Percentiles rank a stretch among this genome's conserved stretches.
Conservation (phyloP, 2,888 invertebrate genomes). For the Apodemia mormo region DNA sequence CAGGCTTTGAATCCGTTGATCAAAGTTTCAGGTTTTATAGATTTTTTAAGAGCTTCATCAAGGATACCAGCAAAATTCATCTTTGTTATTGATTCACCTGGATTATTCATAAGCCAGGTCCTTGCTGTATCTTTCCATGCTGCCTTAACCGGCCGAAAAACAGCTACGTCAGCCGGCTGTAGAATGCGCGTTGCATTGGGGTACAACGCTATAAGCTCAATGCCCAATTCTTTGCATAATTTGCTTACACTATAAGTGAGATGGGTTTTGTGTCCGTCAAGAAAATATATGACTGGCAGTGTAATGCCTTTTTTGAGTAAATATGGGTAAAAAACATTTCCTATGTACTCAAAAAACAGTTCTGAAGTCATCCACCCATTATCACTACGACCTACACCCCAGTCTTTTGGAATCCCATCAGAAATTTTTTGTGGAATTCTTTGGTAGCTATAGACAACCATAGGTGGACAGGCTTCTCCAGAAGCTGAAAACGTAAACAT, state of each 20-base stretch:
- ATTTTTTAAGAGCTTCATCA: not conserved
- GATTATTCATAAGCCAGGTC: not conserved
- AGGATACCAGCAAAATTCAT: not conserved
- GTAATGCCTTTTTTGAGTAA: too few relatives aligned
- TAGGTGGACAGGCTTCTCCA: conserved; percentile 38
- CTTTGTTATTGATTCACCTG: too few relatives aligned
- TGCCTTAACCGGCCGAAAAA: not conserved
- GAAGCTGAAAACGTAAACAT: conserved; percentile 43
- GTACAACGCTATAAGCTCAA: not conserved
- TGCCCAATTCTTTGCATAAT: not conserved
- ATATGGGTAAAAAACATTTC: conserved; percentile 26
- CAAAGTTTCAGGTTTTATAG: conserved; percentile 8
- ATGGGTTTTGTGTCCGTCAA: conserved; percentile 22
- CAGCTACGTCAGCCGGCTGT: conserved; percentile 15
- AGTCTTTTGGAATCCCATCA: conserved; percentile 37
- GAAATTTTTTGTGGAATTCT: not conserved
- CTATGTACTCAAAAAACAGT: conserved; percentile 36
- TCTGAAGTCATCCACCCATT: conserved; percentile 31
- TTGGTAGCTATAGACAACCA: conserved; percentile 35
- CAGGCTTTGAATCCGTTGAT: not conserved
- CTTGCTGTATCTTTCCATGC: not conserved
- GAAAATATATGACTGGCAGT: too few relatives aligned
- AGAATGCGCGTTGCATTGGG: conserved; percentile 31
- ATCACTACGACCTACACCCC: conserved; percentile 44
- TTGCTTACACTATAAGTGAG: conserved; percentile 33